Conservation (phyloP, 2,113 vertebrate genomes). For the Sprattus sprattus region DNA sequence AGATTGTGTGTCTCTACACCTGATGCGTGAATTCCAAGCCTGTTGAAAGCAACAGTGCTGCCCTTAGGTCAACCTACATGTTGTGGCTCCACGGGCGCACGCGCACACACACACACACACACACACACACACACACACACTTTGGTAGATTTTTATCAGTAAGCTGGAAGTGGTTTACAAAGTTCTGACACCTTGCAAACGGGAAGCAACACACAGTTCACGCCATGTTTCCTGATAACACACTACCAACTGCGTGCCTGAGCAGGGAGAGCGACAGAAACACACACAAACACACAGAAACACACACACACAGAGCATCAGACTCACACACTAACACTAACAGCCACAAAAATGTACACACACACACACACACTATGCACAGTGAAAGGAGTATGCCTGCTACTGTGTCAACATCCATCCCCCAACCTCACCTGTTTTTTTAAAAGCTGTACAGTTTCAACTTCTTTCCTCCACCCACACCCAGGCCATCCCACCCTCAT, state of each 20-base stretch:
- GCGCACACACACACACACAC: constrained; percentile 3
- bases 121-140: background rate
- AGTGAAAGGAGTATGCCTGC: background rate
- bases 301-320: background rate
- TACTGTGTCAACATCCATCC: background rate
- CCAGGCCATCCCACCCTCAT: background rate
- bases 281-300: constrained; percentile 12
- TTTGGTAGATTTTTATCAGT: background rate
- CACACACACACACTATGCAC: background rate
- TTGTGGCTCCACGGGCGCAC: constrained; percentile 32
- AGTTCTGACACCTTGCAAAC: background rate
- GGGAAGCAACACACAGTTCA: background rate
- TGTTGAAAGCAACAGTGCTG: background rate
- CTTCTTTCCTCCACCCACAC: background rate
- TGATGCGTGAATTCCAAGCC: background rate
- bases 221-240: background rate
- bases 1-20: background rate
- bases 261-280: background rate
- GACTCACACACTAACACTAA: background rate
- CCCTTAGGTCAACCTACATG: background rate
- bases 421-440: background rate
- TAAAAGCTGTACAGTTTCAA: background rate
- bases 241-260: background rate
- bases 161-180: background rate
- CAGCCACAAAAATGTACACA: background rate